Conservation (phyloP, 2,888 invertebrate species). For the Hypena proboscidalis region DNA sequence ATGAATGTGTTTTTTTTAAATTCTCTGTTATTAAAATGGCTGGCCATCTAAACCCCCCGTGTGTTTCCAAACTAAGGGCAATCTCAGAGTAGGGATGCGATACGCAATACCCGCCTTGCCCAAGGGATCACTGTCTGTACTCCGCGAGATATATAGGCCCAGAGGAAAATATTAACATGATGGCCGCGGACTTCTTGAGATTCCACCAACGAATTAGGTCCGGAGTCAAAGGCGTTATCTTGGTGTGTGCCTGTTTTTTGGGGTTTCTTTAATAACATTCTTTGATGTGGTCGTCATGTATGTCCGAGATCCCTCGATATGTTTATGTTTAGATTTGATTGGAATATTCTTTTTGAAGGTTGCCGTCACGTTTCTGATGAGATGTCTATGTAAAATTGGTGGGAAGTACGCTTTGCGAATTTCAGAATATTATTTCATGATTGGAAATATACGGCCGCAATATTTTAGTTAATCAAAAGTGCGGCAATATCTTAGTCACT, state of each 20-base stretch:
- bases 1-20: neutral
- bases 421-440: too few relatives aligned
- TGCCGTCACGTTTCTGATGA: too few relatives aligned
- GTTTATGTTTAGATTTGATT: too few relatives aligned
- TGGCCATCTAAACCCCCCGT: slow-evolving; percentile 21
- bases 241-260: slow-evolving; percentile 32
- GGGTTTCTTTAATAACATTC: slow-evolving; percentile 38
- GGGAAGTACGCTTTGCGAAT: too few relatives aligned
- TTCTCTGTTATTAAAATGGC: neutral
- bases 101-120: slow-evolving; percentile 55
- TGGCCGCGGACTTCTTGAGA: slow-evolving; percentile 42
- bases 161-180: slow-evolving; percentile 59
- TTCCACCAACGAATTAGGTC: slow-evolving; percentile 44
- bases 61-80: slow-evolving; percentile 48
- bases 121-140: slow-evolving; percentile 53
- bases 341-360: too few relatives aligned
- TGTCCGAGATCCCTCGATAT: too few relatives aligned
- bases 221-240: slow-evolving; percentile 32
- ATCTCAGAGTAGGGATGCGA: slow-evolving; percentile 65
- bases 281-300: too few relatives aligned
- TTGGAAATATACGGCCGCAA: too few relatives aligned
- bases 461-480: too few relatives aligned
- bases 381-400: too few relatives aligned
- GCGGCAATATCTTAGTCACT: too few relatives aligned
- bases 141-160: slow-evolving; percentile 51